A percentile compares a stretch with the other conserved stretches of the same genome.
phyloP scores from a whole-genome alignment of 2,888 invertebrate genomes.

The Gerris lacustris region DNA sequence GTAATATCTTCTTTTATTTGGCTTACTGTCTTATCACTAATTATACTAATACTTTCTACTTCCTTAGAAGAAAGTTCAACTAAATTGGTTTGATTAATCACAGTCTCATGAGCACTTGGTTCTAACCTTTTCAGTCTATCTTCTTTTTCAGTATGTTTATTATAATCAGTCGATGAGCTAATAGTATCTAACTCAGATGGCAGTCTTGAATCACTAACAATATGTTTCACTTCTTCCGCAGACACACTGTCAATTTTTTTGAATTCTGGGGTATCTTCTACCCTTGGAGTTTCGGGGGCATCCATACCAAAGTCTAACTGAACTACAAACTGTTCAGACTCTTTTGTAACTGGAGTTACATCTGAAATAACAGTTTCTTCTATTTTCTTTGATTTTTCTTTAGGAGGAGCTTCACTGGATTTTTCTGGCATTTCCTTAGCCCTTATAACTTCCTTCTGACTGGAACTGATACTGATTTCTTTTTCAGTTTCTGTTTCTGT shows the following conservation, averaged over 20 bases:
- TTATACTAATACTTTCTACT: not conserved
- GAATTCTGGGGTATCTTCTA: not conserved
- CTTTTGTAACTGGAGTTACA: not conserved
- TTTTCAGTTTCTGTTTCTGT: not conserved
- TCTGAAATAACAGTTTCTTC: slow-evolving; percentile 9
- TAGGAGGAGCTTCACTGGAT: not conserved
- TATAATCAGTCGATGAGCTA: slow-evolving; percentile 1
- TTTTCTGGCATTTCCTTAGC: not conserved
- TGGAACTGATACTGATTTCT: not conserved
- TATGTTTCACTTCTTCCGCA: slow-evolving; percentile 10
- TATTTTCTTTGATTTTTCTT: slow-evolving; percentile 7
- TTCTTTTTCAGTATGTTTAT: not conserved
- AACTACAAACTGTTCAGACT: not conserved
- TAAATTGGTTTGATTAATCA: not conserved
- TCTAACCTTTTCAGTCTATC: slow-evolving; percentile 5
- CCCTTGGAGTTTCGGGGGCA: not conserved
- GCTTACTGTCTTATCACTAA: not conserved
- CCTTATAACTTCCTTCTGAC: not conserved
- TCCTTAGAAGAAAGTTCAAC: not conserved
- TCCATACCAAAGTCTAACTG: slow-evolving; percentile 1
- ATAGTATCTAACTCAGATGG: not conserved
- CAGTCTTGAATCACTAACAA: slow-evolving; percentile 6
- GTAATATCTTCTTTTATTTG: not conserved
- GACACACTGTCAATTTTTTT: slow-evolving; percentile 29
- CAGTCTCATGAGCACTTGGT: slow-evolving; percentile 9